Evolutionary conservation across 2,113 vertebrate genomes (phyloP), one percentile per base, ranked within the genome.

Genomic region (Scomber japonicus): DNA sequence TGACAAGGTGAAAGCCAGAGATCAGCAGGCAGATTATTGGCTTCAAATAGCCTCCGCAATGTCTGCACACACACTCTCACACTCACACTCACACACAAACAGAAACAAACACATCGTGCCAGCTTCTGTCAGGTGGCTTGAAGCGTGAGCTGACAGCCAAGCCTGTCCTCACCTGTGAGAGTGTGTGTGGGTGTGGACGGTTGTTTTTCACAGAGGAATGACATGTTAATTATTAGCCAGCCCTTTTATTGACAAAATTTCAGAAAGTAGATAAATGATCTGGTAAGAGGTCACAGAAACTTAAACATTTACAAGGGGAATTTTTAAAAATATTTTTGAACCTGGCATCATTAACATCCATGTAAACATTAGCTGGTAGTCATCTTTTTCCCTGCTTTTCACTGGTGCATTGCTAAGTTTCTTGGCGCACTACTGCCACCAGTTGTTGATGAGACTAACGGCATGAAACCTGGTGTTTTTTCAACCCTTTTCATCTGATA

Each of bases 1-100:
- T 69, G 71, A 59, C 46, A 59, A 81, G 69, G 80, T 79, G 75
- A 78, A 50, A 59, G 55, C 70, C 57, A 67, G 79, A 84, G 89
- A 90, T 90, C 85, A 86, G 72, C 46, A 75, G 85, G 60, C 56
- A 85, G 93, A 93, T 92, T 93, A 93, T 67, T 81, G 80, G 75
- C 90, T 89, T 77, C 85, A 88, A 88, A 90, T 86, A 84, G 80
- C 71, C 31, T 70, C 49, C 15, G 5, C 66, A 21, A 64, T 31
- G 65, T 51, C 68, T 53, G 49, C 40, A 59, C 15, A 2, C 10
- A 14, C 44, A 24, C 21, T 1, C 21, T 1, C 21, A 27, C 24
- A 27, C 24, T 49, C 40, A 59, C 15, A 2, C 10, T 12, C 44
- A 24, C 11, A 16, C 65, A 15, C 17, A 17, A 53, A 59, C 14